Evolutionary conservation across 2,797 vertebrate species (phyloP).

Genomic region (Amblyraja radiata): DNA sequence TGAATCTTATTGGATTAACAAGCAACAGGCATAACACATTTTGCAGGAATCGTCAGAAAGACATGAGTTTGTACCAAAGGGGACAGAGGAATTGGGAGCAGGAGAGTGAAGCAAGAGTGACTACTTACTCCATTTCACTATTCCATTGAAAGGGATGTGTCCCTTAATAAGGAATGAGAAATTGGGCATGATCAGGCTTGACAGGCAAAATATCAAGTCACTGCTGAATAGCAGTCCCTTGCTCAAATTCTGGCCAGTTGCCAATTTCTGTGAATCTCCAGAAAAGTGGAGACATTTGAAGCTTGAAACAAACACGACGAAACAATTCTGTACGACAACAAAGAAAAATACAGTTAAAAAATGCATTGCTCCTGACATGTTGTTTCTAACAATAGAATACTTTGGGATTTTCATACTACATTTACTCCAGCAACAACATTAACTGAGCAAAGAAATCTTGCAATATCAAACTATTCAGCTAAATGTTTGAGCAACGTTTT

Average conservation of each 20-base stretch:
- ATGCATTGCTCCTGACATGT: too few species aligned
- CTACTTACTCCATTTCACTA: not conserved
- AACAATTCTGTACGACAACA: too few species aligned
- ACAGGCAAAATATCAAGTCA: not conserved
- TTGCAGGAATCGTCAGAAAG: not conserved
- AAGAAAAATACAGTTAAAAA: too few species aligned
- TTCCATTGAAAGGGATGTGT: not conserved
- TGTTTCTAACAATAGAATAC: too few species aligned
- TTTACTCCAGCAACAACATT: not conserved
- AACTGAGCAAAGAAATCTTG: not conserved
- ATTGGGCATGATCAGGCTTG: not conserved
- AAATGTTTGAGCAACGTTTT: not conserved
- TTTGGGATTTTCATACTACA: too few species aligned
- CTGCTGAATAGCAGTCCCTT: not conserved
- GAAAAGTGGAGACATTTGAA: too few species aligned
- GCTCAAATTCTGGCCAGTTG: not conserved
- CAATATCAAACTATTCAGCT: not conserved
- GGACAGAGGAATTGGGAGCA: not conserved
- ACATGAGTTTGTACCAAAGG: not conserved
- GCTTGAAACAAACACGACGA: too few species aligned
- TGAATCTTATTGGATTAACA: not conserved
- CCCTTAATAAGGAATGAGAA: not conserved
- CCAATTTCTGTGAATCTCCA: not conserved
- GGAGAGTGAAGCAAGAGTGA: not conserved
- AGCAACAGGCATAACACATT: not conserved